A percentile compares a stretch with the other conserved stretches of the same genome.
phyloP scores from a whole-genome alignment of 2,888 invertebrate species.

The Tenthredo mesomela region DNA sequence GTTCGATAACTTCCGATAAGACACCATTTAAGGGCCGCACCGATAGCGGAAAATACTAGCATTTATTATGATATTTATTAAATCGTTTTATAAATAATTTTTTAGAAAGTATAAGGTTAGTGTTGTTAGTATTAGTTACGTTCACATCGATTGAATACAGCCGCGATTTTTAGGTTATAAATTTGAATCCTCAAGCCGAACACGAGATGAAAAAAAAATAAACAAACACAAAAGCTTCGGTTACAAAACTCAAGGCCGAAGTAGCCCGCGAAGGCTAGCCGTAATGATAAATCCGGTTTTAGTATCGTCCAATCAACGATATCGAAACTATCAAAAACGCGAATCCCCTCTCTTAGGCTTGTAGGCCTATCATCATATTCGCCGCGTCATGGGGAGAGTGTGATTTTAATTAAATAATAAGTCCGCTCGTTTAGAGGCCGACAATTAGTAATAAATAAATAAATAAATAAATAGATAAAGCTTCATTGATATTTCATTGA shows the following conservation, averaged over 20 bases:
- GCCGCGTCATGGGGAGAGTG: slow-evolving; percentile 32
- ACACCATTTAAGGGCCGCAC: slow-evolving; percentile 14
- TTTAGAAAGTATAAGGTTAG: too few species aligned
- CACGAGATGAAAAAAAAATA: background rate
- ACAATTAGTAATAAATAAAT: background rate
- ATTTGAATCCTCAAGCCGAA: background rate
- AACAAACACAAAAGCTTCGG: background rate
- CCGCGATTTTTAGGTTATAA: slow-evolving; percentile 17
- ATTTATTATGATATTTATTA: background rate
- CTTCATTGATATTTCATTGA: slow-evolving; percentile 46
- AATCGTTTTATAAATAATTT: background rate
- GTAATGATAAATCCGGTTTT: background rate
- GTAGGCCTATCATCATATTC: slow-evolving; percentile 28
- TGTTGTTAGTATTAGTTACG: too few species aligned
- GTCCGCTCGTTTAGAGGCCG: background rate
- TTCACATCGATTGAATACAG: too few species aligned
- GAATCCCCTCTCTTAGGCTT: background rate
- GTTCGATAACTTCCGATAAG: slow-evolving; percentile 14
- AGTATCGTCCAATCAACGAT: slow-evolving; percentile 19
- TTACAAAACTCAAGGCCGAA: slow-evolving; percentile 8
- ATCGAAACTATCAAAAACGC: background rate
- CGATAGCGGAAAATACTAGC: background rate
- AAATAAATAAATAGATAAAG: background rate
- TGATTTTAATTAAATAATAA: slow-evolving; percentile 1
- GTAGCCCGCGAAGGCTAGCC: background rate